Evolutionary conservation across 2,113 vertebrate genomes (phyloP), one percentile per base, ranked within the genome.

Genomic region (Siniperca chuatsi): DNA sequence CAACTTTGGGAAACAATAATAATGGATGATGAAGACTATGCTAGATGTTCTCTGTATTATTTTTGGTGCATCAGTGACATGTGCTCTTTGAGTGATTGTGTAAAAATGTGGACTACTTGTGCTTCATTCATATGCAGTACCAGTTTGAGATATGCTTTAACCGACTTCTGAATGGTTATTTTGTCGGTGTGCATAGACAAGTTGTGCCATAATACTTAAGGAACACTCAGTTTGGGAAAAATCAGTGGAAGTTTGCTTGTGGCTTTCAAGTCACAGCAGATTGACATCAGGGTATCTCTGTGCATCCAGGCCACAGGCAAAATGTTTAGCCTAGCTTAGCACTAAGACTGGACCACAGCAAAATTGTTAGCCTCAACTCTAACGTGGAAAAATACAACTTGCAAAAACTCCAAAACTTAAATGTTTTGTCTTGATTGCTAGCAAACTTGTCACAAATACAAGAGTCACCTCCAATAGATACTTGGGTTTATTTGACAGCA

Each of bases 11-110:
- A 71, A 89, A 75, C 33, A 46, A 21, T 21, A 76, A 54, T 54
- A 81, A 71, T 80, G 60, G 78, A 81, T 75, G 81, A 88, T 74
- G 57, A 92, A 62, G 73, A 90, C 77, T 84, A 88, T 82, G 79
- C 86, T 92, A 58, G 77, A 74, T 90, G 90, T 93, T 88, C 71
- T 93, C 60, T 88, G 89, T 94, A 64, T 88, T 91, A 71, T 92
- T 87, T 91, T 88, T 70, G 80, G 87, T 91, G 84, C 84, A 91
- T 83, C 73, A 52, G 92, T 94, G 70, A 88, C 75, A 73, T 79
- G 90, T 94, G 79, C 71, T 92, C 69, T 92, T 86, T 78, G 88
- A 87, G 90, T 94, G 91, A 90, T 89, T 90, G 82, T 94, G 79
- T 89, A 71, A 82, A 89, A 77, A 82, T 11, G 83, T 92, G 78